A percentile compares a stretch with the other conserved stretches of the same genome.
These are phyloP conservation scores for Sebastiscus tertius DNA, from an alignment of 2,797 vertebrate species.

Conservation along the genomic window DNA sequence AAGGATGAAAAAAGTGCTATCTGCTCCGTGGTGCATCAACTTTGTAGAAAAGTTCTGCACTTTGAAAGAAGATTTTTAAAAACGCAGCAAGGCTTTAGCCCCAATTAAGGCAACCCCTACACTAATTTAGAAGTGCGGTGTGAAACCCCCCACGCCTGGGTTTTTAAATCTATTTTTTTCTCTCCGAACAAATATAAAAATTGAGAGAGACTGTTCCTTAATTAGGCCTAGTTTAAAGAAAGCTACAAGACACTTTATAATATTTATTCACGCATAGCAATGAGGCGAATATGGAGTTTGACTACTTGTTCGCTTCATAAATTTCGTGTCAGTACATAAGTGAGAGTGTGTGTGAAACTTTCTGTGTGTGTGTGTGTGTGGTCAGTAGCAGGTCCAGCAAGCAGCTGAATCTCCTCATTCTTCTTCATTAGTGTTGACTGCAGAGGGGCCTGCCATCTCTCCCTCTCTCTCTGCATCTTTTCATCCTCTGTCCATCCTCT, in stretches of 20 bases:
- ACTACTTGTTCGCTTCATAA: constrained; percentile 24
- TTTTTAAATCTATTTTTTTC: constrained; percentile 25
- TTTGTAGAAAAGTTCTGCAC: constrained; percentile 46
- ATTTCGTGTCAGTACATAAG: constrained; percentile 26
- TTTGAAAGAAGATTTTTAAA: constrained; percentile 33
- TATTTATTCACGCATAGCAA: constrained; percentile 45
- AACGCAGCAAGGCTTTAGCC: constrained; percentile 49
- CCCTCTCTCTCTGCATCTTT: constrained; percentile 29
- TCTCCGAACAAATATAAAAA: constrained; percentile 49
- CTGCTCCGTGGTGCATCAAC: constrained; percentile 28
- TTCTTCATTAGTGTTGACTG: constrained; percentile 77
- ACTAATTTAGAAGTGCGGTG: constrained; percentile 38
- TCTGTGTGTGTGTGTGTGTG: constrained; percentile 32
- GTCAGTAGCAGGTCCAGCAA: constrained; percentile 58
- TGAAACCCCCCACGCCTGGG: constrained; percentile 20
- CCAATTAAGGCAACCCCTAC: constrained; percentile 57
- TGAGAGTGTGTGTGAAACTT: constrained; percentile 11
- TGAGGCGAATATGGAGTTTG: constrained; percentile 29
- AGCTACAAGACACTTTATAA: constrained; percentile 37
- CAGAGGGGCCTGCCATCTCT: constrained; percentile 50
- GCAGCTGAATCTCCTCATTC: constrained; percentile 67
- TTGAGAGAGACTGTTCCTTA: constrained; percentile 43
- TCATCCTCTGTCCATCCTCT: constrained; percentile 46
- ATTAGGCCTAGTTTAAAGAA: constrained; percentile 58
- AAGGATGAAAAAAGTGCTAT: constrained; percentile 34